Base-by-base conservation (phyloP, 2,113 vertebrate species). In the Macrotis lagotis region DNA sequence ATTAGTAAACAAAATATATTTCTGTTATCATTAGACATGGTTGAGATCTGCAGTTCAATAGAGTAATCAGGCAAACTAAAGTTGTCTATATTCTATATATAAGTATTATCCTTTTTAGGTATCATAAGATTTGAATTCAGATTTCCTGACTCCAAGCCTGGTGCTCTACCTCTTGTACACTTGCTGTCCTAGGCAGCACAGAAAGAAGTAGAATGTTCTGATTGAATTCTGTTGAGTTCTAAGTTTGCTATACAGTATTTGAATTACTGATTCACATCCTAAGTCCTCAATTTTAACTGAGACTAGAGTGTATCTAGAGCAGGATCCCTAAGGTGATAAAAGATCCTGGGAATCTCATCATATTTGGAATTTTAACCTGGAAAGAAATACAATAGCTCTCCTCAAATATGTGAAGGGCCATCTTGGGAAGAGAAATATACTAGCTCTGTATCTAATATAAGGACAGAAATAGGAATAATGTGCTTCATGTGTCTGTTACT, bases 1-100 rank as follows among this genome's bases (percentile, higher is more conserved):
- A 83, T n/a, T 83, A 83, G 44, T 83, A 83, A 83, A 83, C 16
- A 44, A 16, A 83, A 3, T 44, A 22, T 83, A 22, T 83, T 83
- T 44, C 66, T 83, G 66, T 44, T 83, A 19, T 83, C 66, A 83
- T 16, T 12, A 22, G 37, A 90, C 31, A 49, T 94, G 50, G 49
- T 95, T 90, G 11, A 90, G 44, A 53, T 26, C 11, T 50, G 48
- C 88, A 49, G 90, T 50, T 94, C 47, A 88, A 59, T 47, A 95
- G 26, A 90, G 90, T 53, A 91, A 51, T 91, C 50, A 93, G 28
- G 37, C 44, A 94, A 92, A 90, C 3, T 92, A 74, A 93, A 66
- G 51, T 0, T 19, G 51, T 92, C 25, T 59, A 52, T 88, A 3
- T 3, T 90, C 0, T 8, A 49, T 6, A 44, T 14, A n/a, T 83